phyloP scores from a whole-genome alignment of 2,888 invertebrate species.

The Andrena dorsata region DNA sequence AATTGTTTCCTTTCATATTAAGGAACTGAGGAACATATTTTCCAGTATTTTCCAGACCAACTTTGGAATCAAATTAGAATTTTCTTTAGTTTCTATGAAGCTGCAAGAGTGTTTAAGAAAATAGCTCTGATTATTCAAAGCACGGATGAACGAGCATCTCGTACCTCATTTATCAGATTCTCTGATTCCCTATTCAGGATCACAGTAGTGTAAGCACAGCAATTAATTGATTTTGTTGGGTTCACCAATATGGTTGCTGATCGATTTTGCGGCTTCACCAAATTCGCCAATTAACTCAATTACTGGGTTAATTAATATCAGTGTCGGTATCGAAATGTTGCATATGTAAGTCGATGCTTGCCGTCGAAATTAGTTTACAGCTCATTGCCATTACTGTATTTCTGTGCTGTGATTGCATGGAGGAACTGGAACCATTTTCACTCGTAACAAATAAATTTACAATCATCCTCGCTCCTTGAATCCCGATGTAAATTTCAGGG shows the following conservation, averaged over 20 bases:
- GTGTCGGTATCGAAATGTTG: constrained; percentile 17
- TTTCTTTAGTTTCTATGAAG: too few relatives aligned
- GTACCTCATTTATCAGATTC: background rate
- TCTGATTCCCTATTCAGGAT: background rate
- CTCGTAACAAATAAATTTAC: too few relatives aligned
- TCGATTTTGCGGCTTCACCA: constrained; percentile 40
- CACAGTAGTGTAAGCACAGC: background rate
- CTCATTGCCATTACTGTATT: background rate
- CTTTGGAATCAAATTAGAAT: too few relatives aligned
- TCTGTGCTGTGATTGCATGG: background rate
- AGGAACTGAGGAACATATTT: too few relatives aligned
- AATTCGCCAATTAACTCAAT: constrained; percentile 46
- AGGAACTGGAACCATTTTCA: too few relatives aligned
- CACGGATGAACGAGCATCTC: background rate
- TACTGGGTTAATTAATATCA: constrained; percentile 36
- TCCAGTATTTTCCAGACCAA: too few relatives aligned
- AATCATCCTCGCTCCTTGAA: too few relatives aligned
- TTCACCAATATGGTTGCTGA: constrained; percentile 36
- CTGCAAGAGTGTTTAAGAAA: too few relatives aligned
- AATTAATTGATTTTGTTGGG: constrained; percentile 37
- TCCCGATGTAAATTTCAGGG: too few relatives aligned
- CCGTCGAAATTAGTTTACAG: constrained; percentile 28
- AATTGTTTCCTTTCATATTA: too few relatives aligned
- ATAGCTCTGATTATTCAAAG: background rate
- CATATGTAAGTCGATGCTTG: constrained; percentile 21